phyloP scores from a whole-genome alignment of 2,888 invertebrate species.

The Archaeoteleia sp. region DNA sequence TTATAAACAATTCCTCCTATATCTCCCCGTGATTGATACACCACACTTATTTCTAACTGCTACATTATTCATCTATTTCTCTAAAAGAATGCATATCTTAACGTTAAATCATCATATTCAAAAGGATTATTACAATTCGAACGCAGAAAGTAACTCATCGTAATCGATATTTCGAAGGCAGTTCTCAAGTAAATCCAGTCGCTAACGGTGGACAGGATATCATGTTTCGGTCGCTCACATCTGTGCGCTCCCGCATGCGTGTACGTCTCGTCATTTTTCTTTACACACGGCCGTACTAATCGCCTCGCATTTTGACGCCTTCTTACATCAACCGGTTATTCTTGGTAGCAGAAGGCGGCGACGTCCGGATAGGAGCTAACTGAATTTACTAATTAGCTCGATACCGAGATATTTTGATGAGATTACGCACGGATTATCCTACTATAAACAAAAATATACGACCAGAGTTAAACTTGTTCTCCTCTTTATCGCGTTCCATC shows the following conservation, averaged over 20 bases:
- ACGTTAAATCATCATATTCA: no score
- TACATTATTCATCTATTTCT: no score
- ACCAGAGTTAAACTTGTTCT: no score
- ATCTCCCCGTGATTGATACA: no score
- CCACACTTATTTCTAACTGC: no score
- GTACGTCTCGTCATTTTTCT: conserved; percentile 2
- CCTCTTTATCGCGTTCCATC: no score
- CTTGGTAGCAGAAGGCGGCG: conserved; percentile 3
- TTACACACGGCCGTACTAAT: conserved; percentile 1
- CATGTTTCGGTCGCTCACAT: conserved; percentile 24
- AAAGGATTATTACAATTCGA: no score
- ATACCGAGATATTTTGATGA: conserved; percentile 43
- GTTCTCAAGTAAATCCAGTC: conserved; percentile 40
- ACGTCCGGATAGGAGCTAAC: conserved; percentile 30
- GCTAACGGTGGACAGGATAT: conserved; percentile 48
- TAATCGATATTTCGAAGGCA: neutral
- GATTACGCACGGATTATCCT: neutral
- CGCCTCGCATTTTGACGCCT: conserved; percentile 10
- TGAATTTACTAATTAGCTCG: conserved; percentile 56
- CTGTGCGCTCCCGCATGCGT: no score
- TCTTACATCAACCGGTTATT: conserved; percentile 14
- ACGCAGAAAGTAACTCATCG: neutral
- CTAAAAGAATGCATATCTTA: no score
- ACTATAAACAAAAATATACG: neutral
- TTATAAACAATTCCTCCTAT: no score